Percentiles rank a stretch among this genome's conserved stretches.
These are phyloP conservation scores for Scytalopus superciliaris DNA, from an alignment of 2,113 vertebrate genomes.

Conservation along the genomic window DNA sequence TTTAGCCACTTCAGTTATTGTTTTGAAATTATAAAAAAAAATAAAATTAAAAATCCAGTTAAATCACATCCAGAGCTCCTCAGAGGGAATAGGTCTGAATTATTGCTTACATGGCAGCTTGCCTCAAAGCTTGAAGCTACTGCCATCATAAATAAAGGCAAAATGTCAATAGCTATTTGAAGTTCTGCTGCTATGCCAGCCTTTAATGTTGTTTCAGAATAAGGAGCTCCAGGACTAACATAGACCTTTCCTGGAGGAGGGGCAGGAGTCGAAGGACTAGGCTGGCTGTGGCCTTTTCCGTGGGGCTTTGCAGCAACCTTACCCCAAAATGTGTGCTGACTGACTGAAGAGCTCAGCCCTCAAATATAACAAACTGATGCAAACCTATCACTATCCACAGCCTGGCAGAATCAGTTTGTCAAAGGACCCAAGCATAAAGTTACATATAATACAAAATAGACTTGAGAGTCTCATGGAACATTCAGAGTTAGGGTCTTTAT, in stretches of 20 bases:
- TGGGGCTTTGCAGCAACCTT: too few species aligned
- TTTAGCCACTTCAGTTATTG: not conserved
- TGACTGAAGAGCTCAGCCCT: not conserved
- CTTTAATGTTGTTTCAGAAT: not conserved
- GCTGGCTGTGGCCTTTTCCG: not conserved
- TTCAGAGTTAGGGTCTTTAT: not conserved
- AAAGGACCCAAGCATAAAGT: too few species aligned
- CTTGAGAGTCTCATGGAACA: not conserved
- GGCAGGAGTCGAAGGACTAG: not conserved
- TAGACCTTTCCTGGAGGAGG: rapidly evolving
- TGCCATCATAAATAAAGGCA: conserved; percentile 11
- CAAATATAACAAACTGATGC: not conserved
- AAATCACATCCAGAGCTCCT: not conserved
- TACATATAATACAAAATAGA: not conserved
- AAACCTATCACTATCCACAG: not conserved
- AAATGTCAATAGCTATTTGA: conserved; percentile 8
- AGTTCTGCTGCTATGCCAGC: not conserved
- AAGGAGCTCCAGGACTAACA: not conserved
- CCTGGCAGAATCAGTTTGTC: not conserved
- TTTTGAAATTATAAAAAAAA: not conserved
- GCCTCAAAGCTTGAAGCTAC: conserved; percentile 4
- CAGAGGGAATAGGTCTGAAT: not conserved
- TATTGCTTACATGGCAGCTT: not conserved
- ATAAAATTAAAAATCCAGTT: not conserved
- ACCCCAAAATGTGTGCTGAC: not conserved